A percentile compares a stretch with the other conserved stretches of the same genome.
Evolutionary conservation across 2,113 vertebrate genomes (phyloP).

Genomic region (Abramis brama): DNA sequence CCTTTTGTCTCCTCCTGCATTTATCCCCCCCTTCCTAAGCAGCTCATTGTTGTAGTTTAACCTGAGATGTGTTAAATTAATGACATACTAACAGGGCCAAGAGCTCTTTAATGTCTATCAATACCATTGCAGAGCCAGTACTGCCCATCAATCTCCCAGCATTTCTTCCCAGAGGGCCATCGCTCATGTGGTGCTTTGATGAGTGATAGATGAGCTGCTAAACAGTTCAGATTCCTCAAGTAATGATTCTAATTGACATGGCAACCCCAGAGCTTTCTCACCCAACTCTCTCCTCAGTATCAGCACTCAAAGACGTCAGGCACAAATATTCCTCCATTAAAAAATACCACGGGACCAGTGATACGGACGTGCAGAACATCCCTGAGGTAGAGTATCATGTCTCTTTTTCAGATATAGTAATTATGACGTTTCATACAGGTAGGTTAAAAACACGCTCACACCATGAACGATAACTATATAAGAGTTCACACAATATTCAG

Average conservation of each 20-base stretch:
- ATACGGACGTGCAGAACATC: neutral
- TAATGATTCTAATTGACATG: conserved; percentile 50
- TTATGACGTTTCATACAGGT: neutral
- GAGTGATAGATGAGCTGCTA: conserved; percentile 57
- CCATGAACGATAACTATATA: no score
- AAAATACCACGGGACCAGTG: neutral
- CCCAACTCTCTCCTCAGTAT: conserved; percentile 20
- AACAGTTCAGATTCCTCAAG: conserved; percentile 55
- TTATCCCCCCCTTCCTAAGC: conserved; percentile 33
- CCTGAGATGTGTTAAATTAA: conserved; percentile 37
- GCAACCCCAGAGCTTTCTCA: conserved; percentile 58
- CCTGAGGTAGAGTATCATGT: neutral
- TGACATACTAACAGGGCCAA: conserved; percentile 24
- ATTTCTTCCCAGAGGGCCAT: conserved; percentile 52
- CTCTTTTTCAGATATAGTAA: neutral
- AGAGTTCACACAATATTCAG: neutral
- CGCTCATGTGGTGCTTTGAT: conserved; percentile 48
- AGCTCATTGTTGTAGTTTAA: conserved; percentile 20
- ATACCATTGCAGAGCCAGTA: conserved; percentile 53
- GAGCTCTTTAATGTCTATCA: conserved; percentile 44
- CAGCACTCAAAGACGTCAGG: neutral
- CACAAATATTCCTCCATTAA: conserved; percentile 23
- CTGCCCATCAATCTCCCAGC: conserved; percentile 50
- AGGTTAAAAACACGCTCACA: no score
- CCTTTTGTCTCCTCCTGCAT: conserved; percentile 42